phyloP scores from a whole-genome alignment of 2,797 vertebrate species.

The Alcedo atthis region DNA sequence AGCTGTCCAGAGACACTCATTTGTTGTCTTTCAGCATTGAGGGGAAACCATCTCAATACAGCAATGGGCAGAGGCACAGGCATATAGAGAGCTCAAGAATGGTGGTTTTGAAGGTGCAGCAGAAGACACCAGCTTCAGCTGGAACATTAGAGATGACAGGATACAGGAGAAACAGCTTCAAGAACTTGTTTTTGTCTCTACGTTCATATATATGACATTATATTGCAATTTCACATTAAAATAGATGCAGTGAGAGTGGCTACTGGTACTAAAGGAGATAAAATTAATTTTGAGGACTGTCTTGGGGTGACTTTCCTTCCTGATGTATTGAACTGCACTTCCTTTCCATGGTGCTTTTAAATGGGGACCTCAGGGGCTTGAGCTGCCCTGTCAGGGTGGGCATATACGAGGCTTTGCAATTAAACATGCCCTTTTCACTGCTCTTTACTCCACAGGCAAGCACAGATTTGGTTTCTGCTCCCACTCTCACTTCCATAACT shows the following conservation, averaged over 20 bases:
- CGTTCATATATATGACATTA: background rate
- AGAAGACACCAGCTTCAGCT: background rate
- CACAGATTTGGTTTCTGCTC: background rate
- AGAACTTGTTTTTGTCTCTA: background rate
- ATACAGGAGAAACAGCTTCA: background rate
- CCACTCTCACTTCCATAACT: fast-evolving
- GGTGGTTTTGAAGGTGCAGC: background rate
- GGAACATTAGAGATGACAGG: background rate
- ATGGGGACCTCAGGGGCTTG: fast-evolving
- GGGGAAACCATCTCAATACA: background rate
- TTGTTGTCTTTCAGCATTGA: background rate
- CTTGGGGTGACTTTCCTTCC: background rate
- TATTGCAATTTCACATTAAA: background rate
- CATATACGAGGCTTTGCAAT: fast-evolving
- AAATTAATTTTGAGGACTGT: background rate
- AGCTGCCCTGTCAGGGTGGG: background rate
- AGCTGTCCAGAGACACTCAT: background rate
- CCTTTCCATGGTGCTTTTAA: background rate
- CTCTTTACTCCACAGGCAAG: background rate
- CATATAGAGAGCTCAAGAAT: background rate
- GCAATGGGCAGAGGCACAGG: background rate
- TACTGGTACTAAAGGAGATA: background rate
- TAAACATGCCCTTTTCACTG: background rate
- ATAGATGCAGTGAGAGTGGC: background rate
- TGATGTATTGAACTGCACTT: background rate